These are phyloP conservation scores for Periophthalmodon schlosseri DNA, from an alignment of 2,113 vertebrate species.

Conservation along the genomic window DNA sequence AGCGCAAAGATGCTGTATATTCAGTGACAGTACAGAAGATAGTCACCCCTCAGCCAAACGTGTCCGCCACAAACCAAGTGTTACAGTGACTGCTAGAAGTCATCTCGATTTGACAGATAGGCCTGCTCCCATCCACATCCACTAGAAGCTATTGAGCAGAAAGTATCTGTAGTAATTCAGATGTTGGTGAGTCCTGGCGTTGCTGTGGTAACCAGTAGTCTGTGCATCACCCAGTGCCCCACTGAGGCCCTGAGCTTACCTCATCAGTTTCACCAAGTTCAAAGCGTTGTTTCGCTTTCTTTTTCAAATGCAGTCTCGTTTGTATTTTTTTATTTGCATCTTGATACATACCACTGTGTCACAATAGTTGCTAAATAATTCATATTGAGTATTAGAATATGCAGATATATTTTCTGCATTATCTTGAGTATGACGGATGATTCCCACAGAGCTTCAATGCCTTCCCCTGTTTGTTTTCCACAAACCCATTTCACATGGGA, in stretches of 20 bases:
- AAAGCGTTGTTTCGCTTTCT: not conserved
- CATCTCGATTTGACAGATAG: too few relatives aligned
- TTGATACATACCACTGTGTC: constrained; percentile 20
- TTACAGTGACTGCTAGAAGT: too few relatives aligned
- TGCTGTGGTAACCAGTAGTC: constrained; percentile 1
- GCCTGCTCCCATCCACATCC: too few relatives aligned
- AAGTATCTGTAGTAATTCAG: too few relatives aligned
- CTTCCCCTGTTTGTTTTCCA: not conserved
- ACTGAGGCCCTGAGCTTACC: not conserved
- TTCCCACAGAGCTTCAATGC: not conserved
- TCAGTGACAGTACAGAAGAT: too few relatives aligned
- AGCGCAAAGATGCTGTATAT: too few relatives aligned
- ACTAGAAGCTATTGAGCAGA: too few relatives aligned
- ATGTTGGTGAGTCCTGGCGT: not conserved
- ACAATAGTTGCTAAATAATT: constrained; percentile 13
- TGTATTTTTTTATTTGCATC: not conserved
- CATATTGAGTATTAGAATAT: constrained; percentile 50
- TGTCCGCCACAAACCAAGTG: too few relatives aligned
- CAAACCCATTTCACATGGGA: not conserved
- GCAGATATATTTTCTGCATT: constrained; percentile 63
- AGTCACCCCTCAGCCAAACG: too few relatives aligned
- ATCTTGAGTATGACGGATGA: constrained; percentile 57
- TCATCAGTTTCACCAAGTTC: constrained; percentile 1
- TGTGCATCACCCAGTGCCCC: not conserved
- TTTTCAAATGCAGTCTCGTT: not conserved